Base-by-base conservation (phyloP, 2,797 vertebrate species). In the Taeniopygia guttata region DNA sequence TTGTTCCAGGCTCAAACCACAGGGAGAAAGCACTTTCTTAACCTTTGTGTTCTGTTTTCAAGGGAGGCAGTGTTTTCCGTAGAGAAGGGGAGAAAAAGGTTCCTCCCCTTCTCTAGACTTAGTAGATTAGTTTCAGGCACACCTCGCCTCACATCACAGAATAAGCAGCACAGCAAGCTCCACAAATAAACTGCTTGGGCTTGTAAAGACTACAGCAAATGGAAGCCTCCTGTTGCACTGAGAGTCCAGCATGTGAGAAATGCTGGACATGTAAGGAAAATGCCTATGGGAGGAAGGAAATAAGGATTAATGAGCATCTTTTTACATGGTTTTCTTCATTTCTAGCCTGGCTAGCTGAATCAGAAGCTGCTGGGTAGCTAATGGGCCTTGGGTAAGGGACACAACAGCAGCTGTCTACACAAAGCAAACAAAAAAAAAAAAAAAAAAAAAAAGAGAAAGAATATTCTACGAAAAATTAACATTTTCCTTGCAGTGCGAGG, bases 281-380 rank as follows among this genome's bases (percentile, higher is more conserved):
- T 66, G 89, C 87, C 92, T 94, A 69, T 91, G 77, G 87, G 82
- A 96, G 45, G 83, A 91, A 90, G 23, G 5, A 93, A 96, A 93
- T 95, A 96, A 95, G 95, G 93, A 97, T 96, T 95, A 95, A 95
- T 92, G 93, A 92, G 74, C 77, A 87, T 86, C 80, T 94, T 92
- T 87, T 87, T 79, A 82, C 81, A 79, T 79, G 74, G 34, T 70
- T 96, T 83, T 94, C 70, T 79, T 64, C 29, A 42, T 84, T 93
- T 87, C 85, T 91, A 91, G 89, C 67, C 59, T 68, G 87, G 69
- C 66, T 89, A 25, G 59, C 66, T 93, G 63, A 94, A 86, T 84
- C 74, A 67, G 59, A 93, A 88, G 70, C 93, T 93, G 63, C 63
- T 94, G 87, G 69, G 67, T 88, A 94, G 83, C 51, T 96, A 96